Percentiles rank a stretch among this genome's conserved stretches.
Evolutionary conservation across 2,113 vertebrate species (phyloP).

Genomic region (Eretmochelys imbricata): DNA sequence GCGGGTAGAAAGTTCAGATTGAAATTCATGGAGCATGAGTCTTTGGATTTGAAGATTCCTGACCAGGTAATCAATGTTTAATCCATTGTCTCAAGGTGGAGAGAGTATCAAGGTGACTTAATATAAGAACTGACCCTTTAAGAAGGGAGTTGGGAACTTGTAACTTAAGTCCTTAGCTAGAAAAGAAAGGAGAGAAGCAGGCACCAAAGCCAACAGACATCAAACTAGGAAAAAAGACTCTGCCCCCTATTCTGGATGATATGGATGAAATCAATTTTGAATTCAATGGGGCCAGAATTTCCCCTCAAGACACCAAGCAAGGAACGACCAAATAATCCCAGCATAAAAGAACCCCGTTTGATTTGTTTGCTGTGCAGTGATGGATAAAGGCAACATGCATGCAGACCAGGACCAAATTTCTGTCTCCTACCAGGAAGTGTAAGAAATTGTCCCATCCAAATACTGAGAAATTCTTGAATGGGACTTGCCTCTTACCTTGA

Average conservation of each 20-base stretch:
- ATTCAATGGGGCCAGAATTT: background rate
- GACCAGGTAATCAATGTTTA: background rate
- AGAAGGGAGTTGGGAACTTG: too few relatives aligned
- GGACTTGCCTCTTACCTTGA: background rate
- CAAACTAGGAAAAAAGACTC: background rate
- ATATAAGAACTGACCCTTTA: background rate
- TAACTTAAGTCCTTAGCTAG: background rate
- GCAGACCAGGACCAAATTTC: background rate
- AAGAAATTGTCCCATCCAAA: background rate
- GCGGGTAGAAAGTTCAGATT: background rate
- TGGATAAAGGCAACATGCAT: background rate
- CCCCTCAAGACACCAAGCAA: background rate
- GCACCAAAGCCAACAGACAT: background rate
- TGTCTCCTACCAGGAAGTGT: background rate
- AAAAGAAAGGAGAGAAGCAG: background rate
- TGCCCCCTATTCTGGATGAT: background rate
- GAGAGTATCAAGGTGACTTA: background rate
- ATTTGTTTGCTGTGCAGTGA: background rate
- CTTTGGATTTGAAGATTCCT: background rate
- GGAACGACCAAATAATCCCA: background rate
- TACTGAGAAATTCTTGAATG: background rate
- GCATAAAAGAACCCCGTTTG: background rate
- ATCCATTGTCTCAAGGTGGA: background rate
- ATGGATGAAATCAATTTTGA: background rate
- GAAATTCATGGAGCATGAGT: background rate